phyloP scores from a whole-genome alignment of 1,140 invertebrate genomes.

The Bombyx mandarina region DNA sequence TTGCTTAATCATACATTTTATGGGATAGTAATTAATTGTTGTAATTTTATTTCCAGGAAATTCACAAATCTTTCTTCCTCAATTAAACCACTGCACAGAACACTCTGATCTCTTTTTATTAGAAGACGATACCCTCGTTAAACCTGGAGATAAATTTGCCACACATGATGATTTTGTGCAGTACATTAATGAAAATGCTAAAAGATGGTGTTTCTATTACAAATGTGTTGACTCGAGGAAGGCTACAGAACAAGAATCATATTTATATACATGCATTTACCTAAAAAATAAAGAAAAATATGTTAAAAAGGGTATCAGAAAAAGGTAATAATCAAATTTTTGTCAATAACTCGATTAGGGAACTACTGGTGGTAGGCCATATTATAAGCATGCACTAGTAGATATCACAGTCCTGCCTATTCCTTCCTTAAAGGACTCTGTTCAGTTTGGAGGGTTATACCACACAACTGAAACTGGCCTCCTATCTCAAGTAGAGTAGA shows the following conservation, averaged over 20 bases:
- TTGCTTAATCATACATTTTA: too few relatives aligned
- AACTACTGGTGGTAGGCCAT: too few relatives aligned
- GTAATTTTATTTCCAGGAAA: neutral
- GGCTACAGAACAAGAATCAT: conserved; percentile 14
- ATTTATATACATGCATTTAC: conserved; percentile 19
- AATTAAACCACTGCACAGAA: conserved; percentile 10
- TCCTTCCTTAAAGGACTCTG: too few relatives aligned
- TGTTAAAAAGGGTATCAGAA: conserved; percentile 15
- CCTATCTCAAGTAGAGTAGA: too few relatives aligned
- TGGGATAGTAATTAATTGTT: too few relatives aligned
- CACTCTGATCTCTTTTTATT: conserved; percentile 14
- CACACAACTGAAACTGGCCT: too few relatives aligned
- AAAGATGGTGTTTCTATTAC: conserved; percentile 25
- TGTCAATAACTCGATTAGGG: too few relatives aligned
- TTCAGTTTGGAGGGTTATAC: too few relatives aligned
- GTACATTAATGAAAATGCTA: conserved; percentile 25
- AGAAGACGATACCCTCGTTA: conserved; percentile 20
- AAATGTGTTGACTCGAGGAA: conserved; percentile 17
- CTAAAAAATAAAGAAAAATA: conserved; percentile 18
- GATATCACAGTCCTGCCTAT: too few relatives aligned
- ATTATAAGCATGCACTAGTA: too few relatives aligned
- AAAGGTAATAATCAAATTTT: conserved; percentile 11
- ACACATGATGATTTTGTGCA: conserved; percentile 18
- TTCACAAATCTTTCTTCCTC: conserved; percentile 6
- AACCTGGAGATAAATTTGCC: conserved; percentile 24